Evolutionary conservation across 2,888 invertebrate genomes (phyloP).

Genomic region (Ornithoptera priamus): DNA sequence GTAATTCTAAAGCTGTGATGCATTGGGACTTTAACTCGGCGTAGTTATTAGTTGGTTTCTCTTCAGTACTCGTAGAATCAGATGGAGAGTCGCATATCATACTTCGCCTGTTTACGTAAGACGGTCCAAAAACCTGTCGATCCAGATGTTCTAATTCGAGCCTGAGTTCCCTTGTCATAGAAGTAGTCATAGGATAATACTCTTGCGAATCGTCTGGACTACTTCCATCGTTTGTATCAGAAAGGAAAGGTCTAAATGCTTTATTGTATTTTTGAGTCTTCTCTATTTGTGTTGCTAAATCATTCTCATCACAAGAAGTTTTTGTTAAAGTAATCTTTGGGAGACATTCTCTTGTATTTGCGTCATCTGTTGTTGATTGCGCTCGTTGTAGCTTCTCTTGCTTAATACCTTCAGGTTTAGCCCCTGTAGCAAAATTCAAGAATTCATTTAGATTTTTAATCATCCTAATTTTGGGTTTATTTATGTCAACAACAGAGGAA

Average conservation of each 20-base stretch:
- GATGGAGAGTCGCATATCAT: conserved; percentile 68
- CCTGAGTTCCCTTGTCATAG: conserved; percentile 90
- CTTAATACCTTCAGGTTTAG: conserved; percentile 63
- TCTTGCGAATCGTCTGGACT: conserved; percentile 91
- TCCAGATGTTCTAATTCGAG: conserved; percentile 91
- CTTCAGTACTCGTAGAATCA: conserved; percentile 68
- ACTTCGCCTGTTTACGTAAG: conserved; percentile 64
- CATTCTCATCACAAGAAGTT: conserved; percentile 59
- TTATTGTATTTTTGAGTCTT: conserved; percentile 53
- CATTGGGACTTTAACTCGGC: conserved; percentile 50
- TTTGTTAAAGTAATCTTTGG: conserved; percentile 65
- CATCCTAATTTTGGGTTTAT: conserved; percentile 68
- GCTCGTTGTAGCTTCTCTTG: conserved; percentile 62
- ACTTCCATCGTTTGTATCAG: conserved; percentile 77
- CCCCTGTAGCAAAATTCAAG: conserved; percentile 86
- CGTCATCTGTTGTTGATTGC: conserved; percentile 59
- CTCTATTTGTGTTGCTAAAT: conserved; percentile 42
- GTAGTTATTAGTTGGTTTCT: conserved; percentile 53
- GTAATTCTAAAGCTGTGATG: conserved; percentile 44
- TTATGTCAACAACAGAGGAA: conserved; percentile 54
- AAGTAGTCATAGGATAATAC: conserved; percentile 92
- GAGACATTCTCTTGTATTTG: conserved; percentile 56
- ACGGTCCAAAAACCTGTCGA: conserved; percentile 87
- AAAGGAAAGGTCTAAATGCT: conserved; percentile 50
- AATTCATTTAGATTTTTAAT: conserved; percentile 93